A percentile compares a stretch with the other conserved stretches of the same genome.
Conservation (phyloP, 1,140 invertebrate genomes). For the Drosophila baimaii region DNA sequence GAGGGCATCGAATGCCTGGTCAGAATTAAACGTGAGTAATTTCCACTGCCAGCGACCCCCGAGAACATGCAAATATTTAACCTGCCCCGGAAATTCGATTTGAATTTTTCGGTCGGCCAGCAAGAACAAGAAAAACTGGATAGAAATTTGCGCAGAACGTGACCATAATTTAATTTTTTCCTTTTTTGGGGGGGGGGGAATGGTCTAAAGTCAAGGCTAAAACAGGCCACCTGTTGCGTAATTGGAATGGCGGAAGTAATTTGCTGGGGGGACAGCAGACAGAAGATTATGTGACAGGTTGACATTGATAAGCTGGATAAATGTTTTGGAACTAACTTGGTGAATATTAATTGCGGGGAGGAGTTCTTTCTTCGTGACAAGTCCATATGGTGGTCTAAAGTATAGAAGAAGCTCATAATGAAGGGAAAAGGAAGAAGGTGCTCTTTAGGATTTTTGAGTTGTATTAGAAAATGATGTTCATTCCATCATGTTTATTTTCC, state of each 20-base stretch:
- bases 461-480: too few species aligned
- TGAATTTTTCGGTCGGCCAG: conserved; percentile 37
- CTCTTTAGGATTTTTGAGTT: too few species aligned
- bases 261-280: conserved; percentile 3
- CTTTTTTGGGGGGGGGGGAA: neutral
- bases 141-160: conserved; percentile 44
- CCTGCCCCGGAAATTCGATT: conserved; percentile 51
- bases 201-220: conserved; percentile 8
- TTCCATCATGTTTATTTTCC: too few species aligned
- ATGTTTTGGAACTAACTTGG: neutral
- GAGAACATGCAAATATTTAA: conserved; percentile 72
- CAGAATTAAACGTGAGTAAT: conserved; percentile 86
- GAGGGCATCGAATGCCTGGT: conserved; percentile 87
- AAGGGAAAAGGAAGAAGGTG: neutral
- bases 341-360: neutral
- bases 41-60: conserved; percentile 15
- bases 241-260: conserved; percentile 24
- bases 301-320: conserved; percentile 37
- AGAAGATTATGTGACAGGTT: conserved; percentile 15
- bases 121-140: conserved; percentile 37
- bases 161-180: conserved; percentile 57
- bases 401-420: too few species aligned
- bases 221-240: conserved; percentile 40
- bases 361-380: too few species aligned
- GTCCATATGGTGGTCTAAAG: neutral